These are phyloP conservation scores for Microctenopoma lineatum DNA, from an alignment of 2,797 vertebrate genomes.

Conservation along the genomic window DNA sequence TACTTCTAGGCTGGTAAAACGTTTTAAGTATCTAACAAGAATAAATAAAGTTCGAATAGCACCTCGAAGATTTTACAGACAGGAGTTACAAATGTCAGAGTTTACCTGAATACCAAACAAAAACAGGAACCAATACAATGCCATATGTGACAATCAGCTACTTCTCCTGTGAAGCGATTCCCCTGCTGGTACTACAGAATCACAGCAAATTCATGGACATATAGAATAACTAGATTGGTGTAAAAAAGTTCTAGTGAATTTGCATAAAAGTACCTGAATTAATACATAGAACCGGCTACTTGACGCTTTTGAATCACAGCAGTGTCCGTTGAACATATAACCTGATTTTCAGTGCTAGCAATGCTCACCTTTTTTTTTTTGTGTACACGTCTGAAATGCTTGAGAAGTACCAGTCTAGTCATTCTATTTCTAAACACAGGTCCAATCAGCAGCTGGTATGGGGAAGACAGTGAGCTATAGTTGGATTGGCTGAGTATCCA, in stretches of 20 bases:
- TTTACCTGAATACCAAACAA: constrained; percentile 79
- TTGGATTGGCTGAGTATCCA: constrained; percentile 80
- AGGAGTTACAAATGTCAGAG: constrained; percentile 81
- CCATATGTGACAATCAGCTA: constrained; percentile 82
- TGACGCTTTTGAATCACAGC: constrained; percentile 85
- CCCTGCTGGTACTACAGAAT: constrained; percentile 83
- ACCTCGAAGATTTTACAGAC: constrained; percentile 84
- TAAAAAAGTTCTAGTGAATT: constrained; percentile 81
- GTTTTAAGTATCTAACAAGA: constrained; percentile 75
- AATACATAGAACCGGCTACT: constrained; percentile 84
- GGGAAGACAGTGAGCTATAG: constrained; percentile 85
- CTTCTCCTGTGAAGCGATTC: constrained; percentile 77
- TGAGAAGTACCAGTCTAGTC: constrained; percentile 82
- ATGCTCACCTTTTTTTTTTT: constrained; percentile 67
- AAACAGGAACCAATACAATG: constrained; percentile 74
- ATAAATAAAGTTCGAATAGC: constrained; percentile 83
- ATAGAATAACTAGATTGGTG: constrained; percentile 85
- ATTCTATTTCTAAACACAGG: constrained; percentile 78
- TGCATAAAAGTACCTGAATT: constrained; percentile 90
- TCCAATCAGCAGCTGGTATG: constrained; percentile 84
- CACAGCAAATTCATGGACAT: constrained; percentile 85
- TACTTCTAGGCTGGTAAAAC: constrained; percentile 83
- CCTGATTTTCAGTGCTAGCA: constrained; percentile 83
- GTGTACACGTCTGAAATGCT: constrained; percentile 72
- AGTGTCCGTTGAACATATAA: constrained; percentile 82